Percentiles rank a stretch among this genome's conserved stretches.
Conservation (phyloP, 2,888 invertebrate species). For the Slavum lentiscoides region DNA sequence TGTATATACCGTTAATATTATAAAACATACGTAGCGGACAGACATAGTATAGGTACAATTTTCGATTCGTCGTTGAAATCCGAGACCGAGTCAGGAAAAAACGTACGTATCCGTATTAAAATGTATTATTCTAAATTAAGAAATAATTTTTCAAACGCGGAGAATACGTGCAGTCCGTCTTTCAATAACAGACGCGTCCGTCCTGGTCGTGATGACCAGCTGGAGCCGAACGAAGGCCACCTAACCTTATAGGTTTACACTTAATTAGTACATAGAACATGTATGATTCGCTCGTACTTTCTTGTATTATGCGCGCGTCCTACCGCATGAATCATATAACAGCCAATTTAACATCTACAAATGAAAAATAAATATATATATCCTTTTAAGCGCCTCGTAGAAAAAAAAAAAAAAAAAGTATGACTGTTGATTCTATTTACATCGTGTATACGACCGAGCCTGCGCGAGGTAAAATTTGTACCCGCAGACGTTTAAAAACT, state of each 20-base stretch:
- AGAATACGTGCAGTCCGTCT: constrained; percentile 10
- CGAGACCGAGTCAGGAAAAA: too few relatives aligned
- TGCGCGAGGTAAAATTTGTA: constrained; percentile 2
- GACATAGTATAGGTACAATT: too few relatives aligned
- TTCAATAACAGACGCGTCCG: constrained; percentile 34
- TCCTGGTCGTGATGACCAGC: constrained; percentile 44
- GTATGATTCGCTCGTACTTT: constrained; percentile 39
- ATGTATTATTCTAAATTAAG: neutral
- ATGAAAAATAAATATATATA: constrained; percentile 35
- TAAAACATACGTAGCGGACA: too few relatives aligned
- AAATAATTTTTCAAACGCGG: constrained; percentile 23
- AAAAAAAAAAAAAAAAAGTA: neutral
- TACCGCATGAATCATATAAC: constrained; percentile 46
- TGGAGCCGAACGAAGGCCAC: constrained; percentile 48
- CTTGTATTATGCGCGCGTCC: constrained; percentile 8
- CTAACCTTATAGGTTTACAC: constrained; percentile 36
- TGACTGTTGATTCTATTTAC: constrained; percentile 12
- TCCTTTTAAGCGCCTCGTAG: constrained; percentile 28
- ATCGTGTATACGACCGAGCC: neutral
- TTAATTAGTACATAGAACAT: constrained; percentile 46
- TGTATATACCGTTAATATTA: too few relatives aligned
- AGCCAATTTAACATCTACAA: constrained; percentile 27
- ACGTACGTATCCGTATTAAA: too few relatives aligned
- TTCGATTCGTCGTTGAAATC: too few relatives aligned
- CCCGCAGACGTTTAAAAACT: neutral